Evolutionary conservation across 2,888 invertebrate genomes (phyloP).

Genomic region (Eledona agricola): DNA sequence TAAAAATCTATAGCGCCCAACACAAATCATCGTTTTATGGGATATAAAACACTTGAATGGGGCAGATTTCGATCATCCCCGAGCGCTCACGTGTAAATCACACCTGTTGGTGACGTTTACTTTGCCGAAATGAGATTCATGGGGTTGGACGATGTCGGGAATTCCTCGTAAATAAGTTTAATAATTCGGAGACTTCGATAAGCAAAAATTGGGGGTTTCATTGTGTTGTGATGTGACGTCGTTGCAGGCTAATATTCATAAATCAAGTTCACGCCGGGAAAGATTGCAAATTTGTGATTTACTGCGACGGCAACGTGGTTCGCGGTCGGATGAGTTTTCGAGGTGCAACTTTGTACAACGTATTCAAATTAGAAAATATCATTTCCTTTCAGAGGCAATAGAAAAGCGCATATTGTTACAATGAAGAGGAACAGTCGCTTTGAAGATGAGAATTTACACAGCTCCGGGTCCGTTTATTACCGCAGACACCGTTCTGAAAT

Average conservation of each 20-base stretch:
- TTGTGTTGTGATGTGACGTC: neutral
- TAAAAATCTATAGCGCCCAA: conserved; percentile 9
- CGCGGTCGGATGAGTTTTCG: neutral
- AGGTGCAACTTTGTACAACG: conserved; percentile 5
- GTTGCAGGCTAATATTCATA: conserved; percentile 1
- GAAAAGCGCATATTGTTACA: no score
- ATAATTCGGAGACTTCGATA: conserved; percentile 5
- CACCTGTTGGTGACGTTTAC: conserved; percentile 36
- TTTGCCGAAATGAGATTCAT: conserved; percentile 29
- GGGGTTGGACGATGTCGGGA: conserved; percentile 6
- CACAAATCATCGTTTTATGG: conserved; percentile 23
- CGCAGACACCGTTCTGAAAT: no score
- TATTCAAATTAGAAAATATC: no score
- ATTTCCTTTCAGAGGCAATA: no score
- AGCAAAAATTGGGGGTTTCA: no score
- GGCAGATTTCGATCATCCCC: conserved; percentile 10
- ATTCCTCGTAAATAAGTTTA: conserved; percentile 16
- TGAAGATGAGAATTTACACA: no score
- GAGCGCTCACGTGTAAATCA: conserved; percentile 25
- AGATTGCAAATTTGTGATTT: conserved; percentile 1
- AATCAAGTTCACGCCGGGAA: conserved; percentile 4
- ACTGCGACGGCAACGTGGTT: conserved; percentile 1
- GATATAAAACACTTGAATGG: conserved; percentile 18
- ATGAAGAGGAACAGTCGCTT: no score
- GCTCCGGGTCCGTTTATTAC: no score